Conservation (phyloP, 2,888 invertebrate genomes). For the Marronus borbonicus region DNA sequence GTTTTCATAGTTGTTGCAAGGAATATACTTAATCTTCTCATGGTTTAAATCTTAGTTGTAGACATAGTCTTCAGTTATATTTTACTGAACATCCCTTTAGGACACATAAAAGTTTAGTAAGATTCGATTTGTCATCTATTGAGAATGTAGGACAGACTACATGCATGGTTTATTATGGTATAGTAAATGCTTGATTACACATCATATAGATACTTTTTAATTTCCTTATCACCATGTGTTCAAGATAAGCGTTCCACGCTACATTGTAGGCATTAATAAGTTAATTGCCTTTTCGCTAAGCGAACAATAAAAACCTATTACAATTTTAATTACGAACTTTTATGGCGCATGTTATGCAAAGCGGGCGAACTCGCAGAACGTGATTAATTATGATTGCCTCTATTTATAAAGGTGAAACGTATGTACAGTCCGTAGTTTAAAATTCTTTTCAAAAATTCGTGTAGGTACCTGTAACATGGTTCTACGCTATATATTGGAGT, state of each 20-base stretch:
- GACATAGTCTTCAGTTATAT: no score
- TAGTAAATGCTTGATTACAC: neutral
- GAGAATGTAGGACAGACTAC: no score
- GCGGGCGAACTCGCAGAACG: neutral
- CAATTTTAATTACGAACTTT: conserved; percentile 19
- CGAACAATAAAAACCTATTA: conserved; percentile 14
- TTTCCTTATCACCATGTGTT: neutral
- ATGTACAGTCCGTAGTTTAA: neutral
- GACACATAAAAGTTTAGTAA: no score
- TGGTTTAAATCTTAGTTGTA: no score
- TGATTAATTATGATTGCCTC: conserved; percentile 14
- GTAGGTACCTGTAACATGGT: neutral
- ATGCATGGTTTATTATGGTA: no score
- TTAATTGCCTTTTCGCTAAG: neutral
- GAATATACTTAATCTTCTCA: no score
- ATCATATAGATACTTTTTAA: neutral
- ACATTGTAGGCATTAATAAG: neutral
- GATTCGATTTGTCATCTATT: no score
- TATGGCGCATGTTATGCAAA: conserved; percentile 11
- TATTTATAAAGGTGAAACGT: conserved; percentile 21
- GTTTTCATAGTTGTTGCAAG: no score
- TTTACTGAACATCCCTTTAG: no score
- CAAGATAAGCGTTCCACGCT: neutral
- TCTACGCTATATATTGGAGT: neutral
- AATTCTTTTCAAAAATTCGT: neutral